Evolutionary conservation across 2,113 vertebrate species (phyloP), one percentile per base, ranked within the genome.

Genomic region (Oryctolagus cuniculus): DNA sequence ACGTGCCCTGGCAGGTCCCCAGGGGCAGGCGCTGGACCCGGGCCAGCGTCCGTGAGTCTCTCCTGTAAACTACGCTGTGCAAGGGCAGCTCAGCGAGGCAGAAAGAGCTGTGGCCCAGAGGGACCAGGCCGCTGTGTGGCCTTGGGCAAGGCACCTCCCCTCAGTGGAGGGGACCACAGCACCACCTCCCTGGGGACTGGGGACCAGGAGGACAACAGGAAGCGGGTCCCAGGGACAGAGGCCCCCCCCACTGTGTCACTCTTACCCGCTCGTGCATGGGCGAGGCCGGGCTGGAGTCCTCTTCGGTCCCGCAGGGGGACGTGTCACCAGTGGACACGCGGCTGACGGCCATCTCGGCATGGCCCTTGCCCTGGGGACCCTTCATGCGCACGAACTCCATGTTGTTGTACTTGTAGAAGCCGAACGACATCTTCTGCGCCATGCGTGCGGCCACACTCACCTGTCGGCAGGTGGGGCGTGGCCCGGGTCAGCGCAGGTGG

Each of bases 361-460:
- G 99, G 58, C 99, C 99, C 97, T 99, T 99, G 63, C 99, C 99
- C 97, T 99, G 99, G 0, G 99, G 99, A 6, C 99, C 99, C 96
- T 99, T 99, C 99, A 99, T 99, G 95, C 99, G 98, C 89, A 99
- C 99, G 69, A 99, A 99, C 98, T 99, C 99, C 99, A 99, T 99
- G 98, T 99, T 99, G 98, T 98, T 99, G 96, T 99, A 99, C 86
- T 99, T 99, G 96, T 99, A 99, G 98, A 99, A 99, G 97, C 99
- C 99, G 0, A 99, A 99, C 0, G 99, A 99, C 99, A 99, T 99
- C 80, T 98, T 99, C 98, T 99, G 99, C 0, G 99, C 99, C 99
- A 99, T 99, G 96, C 99, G 99, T 1, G 99, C 99, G 0, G 99
- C 99, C n/a, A 99, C 99, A 0, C 99, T 99, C 92, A 99, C 99